Evolutionary conservation across 2,888 invertebrate species (phyloP).

Genomic region (Cephalotes varians): DNA sequence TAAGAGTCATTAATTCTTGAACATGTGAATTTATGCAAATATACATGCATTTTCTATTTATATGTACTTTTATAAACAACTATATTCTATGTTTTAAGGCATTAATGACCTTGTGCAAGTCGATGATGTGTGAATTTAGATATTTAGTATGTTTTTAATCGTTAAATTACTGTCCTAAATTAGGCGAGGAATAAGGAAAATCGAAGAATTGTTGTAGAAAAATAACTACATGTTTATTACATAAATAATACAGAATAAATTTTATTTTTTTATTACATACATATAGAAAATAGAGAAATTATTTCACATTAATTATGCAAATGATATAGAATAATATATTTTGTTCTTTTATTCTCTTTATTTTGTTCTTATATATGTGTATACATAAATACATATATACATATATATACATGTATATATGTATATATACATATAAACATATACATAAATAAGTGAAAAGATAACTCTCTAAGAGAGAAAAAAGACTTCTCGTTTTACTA

Average conservation of each 20-base stretch:
- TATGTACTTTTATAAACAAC: no score
- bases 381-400: not conserved
- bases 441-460: not conserved
- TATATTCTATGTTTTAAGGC: no score
- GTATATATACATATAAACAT: not conserved
- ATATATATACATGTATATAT: not conserved
- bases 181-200: not conserved
- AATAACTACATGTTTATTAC: not conserved
- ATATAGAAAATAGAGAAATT: not conserved
- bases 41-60: no score
- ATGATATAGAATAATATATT: not conserved
- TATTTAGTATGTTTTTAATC: not conserved
- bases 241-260: not conserved
- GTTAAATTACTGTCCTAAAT: not conserved
- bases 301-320: not conserved
- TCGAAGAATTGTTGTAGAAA: not conserved
- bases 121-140: not conserved
- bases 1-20: no score
- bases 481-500: no score
- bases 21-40: no score
- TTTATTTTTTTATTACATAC: not conserved
- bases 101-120: not conserved
- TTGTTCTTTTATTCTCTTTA: not conserved
- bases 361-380: not conserved
- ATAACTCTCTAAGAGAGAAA: constrained; percentile 1